Conservation (phyloP, 2,113 vertebrate species). For the Jaculus jaculus region DNA sequence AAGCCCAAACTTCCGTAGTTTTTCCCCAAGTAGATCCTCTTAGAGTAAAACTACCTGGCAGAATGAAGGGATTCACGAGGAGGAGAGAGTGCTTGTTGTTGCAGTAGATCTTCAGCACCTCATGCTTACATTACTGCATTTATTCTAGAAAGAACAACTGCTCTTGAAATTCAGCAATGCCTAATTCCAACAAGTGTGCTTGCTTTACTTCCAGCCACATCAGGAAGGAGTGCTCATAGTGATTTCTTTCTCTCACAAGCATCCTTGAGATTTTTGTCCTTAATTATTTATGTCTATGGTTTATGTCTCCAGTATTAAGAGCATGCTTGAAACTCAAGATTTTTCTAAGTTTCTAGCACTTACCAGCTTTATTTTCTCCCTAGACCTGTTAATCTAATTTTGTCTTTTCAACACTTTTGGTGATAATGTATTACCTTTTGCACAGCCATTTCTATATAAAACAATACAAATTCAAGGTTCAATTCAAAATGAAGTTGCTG, state of each 20-base stretch:
- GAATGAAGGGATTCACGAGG: background rate
- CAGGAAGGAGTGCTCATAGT: conserved; percentile 13
- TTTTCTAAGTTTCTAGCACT: conserved; percentile 24
- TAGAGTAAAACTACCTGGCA: conserved; percentile 16
- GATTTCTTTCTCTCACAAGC: conserved; percentile 47
- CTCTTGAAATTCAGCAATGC: conserved; percentile 31
- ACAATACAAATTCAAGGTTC: conserved; percentile 27
- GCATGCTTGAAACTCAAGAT: conserved; percentile 37
- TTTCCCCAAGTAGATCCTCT: background rate
- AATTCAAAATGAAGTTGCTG: conserved; percentile 20
- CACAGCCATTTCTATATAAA: background rate
- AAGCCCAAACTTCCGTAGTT: background rate
- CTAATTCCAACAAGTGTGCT: conserved; percentile 14
- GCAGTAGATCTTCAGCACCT: background rate
- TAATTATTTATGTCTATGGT: conserved; percentile 36
- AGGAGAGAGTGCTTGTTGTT: background rate
- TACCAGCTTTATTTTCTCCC: conserved; percentile 40
- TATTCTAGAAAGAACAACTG: background rate
- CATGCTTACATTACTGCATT: background rate
- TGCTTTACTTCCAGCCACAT: background rate
- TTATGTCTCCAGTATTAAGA: conserved; percentile 35
- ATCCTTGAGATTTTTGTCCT: conserved; percentile 40
- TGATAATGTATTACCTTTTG: conserved; percentile 1
- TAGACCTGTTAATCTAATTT: conserved; percentile 46
- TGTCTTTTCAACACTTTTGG: conserved; percentile 21